Conservation (phyloP, 1,140 invertebrate genomes). For the Aphelinus atriplicis region DNA sequence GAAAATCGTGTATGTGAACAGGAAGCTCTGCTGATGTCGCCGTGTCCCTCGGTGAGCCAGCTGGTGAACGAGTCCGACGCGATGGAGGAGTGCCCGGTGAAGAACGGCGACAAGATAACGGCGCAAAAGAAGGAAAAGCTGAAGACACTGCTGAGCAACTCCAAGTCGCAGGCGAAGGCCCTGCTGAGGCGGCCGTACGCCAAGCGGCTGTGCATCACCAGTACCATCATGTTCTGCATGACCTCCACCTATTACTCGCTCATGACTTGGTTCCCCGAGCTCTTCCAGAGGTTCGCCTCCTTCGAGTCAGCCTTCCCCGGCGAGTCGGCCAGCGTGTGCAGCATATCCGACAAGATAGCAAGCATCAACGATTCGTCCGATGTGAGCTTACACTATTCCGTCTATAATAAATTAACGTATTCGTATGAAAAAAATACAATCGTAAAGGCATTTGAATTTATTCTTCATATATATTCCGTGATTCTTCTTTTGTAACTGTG, state of each 20-base stretch:
- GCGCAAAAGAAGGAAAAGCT: constrained; percentile 20
- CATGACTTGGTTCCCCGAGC: constrained; percentile 67
- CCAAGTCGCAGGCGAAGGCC: constrained; percentile 44
- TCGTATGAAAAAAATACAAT: too few species aligned
- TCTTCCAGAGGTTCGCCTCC: constrained; percentile 61
- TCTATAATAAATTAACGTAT: too few species aligned
- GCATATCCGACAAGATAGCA: constrained; percentile 46
- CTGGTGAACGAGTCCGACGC: constrained; percentile 22
- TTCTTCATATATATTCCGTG: too few species aligned
- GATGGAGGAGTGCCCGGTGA: neutral
- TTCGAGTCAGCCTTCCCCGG: constrained; percentile 54
- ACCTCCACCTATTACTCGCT: constrained; percentile 63
- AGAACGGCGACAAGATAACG: neutral
- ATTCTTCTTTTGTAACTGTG: too few species aligned
- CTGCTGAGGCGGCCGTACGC: constrained; percentile 49
- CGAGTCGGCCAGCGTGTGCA: constrained; percentile 55
- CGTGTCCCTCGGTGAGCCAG: neutral
- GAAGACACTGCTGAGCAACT: constrained; percentile 37
- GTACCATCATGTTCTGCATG: constrained; percentile 47
- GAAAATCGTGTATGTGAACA: too few species aligned
- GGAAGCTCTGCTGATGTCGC: too few species aligned
- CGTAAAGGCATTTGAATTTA: too few species aligned
- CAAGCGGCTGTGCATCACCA: constrained; percentile 43
- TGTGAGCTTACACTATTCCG: too few species aligned
- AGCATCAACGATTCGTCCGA: too few species aligned